Conservation (phyloP, 2,113 vertebrate genomes). For the Micronycteris hirsuta region DNA sequence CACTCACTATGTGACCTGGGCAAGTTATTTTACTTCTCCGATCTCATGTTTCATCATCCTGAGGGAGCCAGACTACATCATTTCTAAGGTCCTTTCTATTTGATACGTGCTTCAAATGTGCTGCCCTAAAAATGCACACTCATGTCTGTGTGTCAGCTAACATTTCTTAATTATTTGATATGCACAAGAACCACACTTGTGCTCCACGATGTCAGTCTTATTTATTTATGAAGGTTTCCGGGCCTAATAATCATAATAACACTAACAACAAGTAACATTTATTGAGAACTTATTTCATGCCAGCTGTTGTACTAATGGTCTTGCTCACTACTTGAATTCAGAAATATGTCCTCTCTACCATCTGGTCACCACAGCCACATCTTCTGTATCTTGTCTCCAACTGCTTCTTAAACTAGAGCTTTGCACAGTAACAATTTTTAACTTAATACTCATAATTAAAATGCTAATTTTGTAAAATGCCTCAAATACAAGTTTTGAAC, state of each 20-base stretch:
- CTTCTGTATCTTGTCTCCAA: neutral
- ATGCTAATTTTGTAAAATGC: constrained; percentile 6
- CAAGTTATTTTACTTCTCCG: neutral
- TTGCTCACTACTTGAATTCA: neutral
- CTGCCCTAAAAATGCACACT: neutral
- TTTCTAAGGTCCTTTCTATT: neutral
- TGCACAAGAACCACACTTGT: neutral
- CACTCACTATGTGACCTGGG: neutral
- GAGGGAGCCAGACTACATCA: neutral
- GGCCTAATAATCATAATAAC: neutral
- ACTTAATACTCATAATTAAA: constrained; percentile 19
- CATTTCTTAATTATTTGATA: neutral
- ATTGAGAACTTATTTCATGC: neutral
- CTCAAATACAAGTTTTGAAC: constrained; percentile 13
- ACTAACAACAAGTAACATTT: neutral
- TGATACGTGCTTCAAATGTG: neutral
- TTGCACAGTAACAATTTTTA: neutral
- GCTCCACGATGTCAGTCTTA: neutral
- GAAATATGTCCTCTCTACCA: neutral
- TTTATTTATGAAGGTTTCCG: neutral
- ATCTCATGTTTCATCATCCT: neutral
- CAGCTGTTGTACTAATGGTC: neutral
- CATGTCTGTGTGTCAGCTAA: neutral
- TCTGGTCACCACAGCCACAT: neutral
- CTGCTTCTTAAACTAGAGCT: neutral